Conservation (phyloP, 2,888 invertebrate genomes). For the Arctia plantaginis region DNA sequence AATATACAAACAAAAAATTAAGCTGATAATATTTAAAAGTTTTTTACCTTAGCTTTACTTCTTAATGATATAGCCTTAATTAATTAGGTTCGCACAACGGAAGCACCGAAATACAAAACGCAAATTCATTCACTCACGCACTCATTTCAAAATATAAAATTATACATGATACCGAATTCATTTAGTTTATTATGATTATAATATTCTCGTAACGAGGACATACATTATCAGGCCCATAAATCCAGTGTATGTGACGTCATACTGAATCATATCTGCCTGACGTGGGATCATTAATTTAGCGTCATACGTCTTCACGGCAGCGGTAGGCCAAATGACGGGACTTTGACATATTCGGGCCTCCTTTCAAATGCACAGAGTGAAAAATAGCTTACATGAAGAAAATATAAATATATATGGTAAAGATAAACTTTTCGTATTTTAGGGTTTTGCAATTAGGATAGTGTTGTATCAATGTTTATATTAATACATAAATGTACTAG, state of each 20-base stretch:
- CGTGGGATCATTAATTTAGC: slow-evolving; percentile 72
- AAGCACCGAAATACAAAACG: background rate
- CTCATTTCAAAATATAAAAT: background rate
- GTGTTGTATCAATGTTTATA: slow-evolving; percentile 15
- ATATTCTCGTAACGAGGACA: slow-evolving; percentile 55
- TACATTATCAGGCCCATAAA: slow-evolving; percentile 59
- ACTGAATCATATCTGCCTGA: slow-evolving; percentile 67
- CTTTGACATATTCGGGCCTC: slow-evolving; percentile 63
- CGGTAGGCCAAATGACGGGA: slow-evolving; percentile 44
- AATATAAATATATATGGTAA: slow-evolving; percentile 44
- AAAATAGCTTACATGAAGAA: slow-evolving; percentile 50
- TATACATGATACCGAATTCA: background rate
- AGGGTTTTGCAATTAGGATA: slow-evolving; percentile 31
- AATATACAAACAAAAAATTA: background rate
- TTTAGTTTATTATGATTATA: slow-evolving; percentile 22
- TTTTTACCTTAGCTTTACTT: background rate
- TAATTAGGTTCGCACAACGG: background rate
- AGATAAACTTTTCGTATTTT: slow-evolving; percentile 45
- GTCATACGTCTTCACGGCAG: slow-evolving; percentile 54
- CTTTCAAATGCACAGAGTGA: slow-evolving; percentile 55
- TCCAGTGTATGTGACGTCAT: slow-evolving; percentile 55
- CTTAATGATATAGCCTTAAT: background rate
- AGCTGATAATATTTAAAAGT: background rate
- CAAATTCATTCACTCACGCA: background rate
- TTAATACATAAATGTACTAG: background rate